These are phyloP conservation scores for Xylota sylvarum DNA, from an alignment of 2,888 invertebrate genomes.

Conservation along the genomic window DNA sequence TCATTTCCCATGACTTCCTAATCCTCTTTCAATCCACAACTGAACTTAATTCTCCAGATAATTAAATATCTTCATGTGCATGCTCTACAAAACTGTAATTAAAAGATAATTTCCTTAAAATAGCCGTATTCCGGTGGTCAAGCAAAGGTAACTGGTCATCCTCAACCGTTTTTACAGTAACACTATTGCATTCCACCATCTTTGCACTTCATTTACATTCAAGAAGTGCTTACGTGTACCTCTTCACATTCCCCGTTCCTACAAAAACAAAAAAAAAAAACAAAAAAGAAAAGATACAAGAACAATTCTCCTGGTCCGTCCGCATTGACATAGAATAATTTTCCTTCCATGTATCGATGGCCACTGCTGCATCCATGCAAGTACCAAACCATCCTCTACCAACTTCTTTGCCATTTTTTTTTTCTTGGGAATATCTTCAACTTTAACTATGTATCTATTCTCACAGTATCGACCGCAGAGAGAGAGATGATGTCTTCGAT, in stretches of 20 bases:
- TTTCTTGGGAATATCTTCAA: slow-evolving; percentile 42
- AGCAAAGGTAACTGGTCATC: slow-evolving; percentile 49
- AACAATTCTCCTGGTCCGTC: background rate
- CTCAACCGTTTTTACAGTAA: slow-evolving; percentile 62
- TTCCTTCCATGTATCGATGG: slow-evolving; percentile 12
- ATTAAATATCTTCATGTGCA: slow-evolving; percentile 1
- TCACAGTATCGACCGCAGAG: slow-evolving; percentile 46
- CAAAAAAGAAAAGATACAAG: background rate
- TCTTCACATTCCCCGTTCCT: slow-evolving; percentile 1
- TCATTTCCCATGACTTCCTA: background rate
- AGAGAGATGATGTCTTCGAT: slow-evolving; percentile 65
- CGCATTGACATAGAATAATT: slow-evolving; percentile 7
- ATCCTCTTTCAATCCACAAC: background rate
- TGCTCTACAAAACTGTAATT: background rate
- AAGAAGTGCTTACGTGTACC: background rate
- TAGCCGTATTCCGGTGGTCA: slow-evolving; percentile 19
- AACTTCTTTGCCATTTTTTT: slow-evolving; percentile 18
- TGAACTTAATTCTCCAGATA: slow-evolving; percentile 12
- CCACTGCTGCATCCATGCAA: slow-evolving; percentile 2
- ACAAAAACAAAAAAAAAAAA: background rate
- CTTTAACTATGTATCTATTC: slow-evolving; percentile 64
- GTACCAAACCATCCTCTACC: slow-evolving; percentile 10
- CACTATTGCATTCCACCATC: slow-evolving; percentile 48
- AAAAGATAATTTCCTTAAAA: slow-evolving; percentile 5
- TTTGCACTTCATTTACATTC: slow-evolving; percentile 40